Evolutionary conservation across 2,113 vertebrate species (phyloP), one percentile per base, ranked within the genome.

Genomic region (Heterotilapia buettikoferi): DNA sequence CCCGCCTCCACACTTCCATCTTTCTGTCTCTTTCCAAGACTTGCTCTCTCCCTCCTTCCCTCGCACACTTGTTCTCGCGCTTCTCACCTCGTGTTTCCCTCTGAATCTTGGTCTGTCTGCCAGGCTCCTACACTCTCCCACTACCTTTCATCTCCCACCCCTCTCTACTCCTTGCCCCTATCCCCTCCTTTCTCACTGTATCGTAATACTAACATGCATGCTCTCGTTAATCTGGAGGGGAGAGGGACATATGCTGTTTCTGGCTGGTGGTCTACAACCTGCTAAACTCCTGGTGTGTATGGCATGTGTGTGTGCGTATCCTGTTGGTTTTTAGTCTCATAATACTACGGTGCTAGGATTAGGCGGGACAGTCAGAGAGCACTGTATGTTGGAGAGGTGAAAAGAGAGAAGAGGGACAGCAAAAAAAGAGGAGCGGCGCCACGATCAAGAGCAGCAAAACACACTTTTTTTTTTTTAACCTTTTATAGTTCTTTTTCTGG

Each of bases 201-300:
- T 93, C 92, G 96, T 96, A 91, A 78, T 95, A 93, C 95, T 95
- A 97, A 97, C 95, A 94, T 90, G 96, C 95, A 94, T 90, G 96
- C 94, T 97, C 94, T 95, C 91, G 93, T 96, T 97, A 97, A 97
- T 97, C 96, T 96, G 95, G 96, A 94, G 92, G 93, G 94, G 93
- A 95, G 95, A 95, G 94, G 93, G 94, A 96, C 96, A 96, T 96
- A 96, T 97, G 96, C 96, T 96, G 96, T 94, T 88, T 95, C 96
- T 96, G 96, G 96, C 95, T 95, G 52, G 93, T 96, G 96, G 90
- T 96, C 97, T 95, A 95, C 93, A 96, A 90, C 96, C 95, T 92
- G 95, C 95, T 95, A 95, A 94, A 95, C 95, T 96, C 95, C 86
- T 86, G 81, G 88, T 78, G 90, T 89, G 86, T 71, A 76, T 85